Conservation (phyloP, 2,888 invertebrate genomes). For the Ecliptopera silaceata region DNA sequence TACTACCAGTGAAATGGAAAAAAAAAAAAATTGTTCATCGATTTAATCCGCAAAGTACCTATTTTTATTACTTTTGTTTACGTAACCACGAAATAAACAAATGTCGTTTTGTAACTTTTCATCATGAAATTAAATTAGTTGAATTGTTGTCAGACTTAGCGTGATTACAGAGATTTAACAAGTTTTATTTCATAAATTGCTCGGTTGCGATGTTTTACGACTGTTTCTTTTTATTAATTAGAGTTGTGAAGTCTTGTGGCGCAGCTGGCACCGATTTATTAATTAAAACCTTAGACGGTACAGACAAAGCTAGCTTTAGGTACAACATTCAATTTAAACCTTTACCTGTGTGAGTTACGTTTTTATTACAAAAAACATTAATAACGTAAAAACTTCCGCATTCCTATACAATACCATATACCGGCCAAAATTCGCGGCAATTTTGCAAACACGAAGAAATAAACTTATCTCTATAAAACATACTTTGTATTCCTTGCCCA, state of each 20-base stretch:
- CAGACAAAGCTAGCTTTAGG: too few relatives aligned
- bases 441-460: slow-evolving; percentile 26
- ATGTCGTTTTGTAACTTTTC: slow-evolving; percentile 18
- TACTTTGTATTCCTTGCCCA: slow-evolving; percentile 10
- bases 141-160: slow-evolving; percentile 26
- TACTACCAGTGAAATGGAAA: too few relatives aligned
- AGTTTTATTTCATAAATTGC: slow-evolving; percentile 34
- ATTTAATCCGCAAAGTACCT: too few relatives aligned
- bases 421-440: slow-evolving; percentile 20
- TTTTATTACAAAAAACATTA: not conserved
- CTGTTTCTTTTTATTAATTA: slow-evolving; percentile 35
- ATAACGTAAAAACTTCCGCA: slow-evolving; percentile 21
- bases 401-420: slow-evolving; percentile 30
- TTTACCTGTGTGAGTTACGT: not conserved
- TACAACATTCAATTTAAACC: too few relatives aligned
- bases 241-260: slow-evolving; percentile 21
- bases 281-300: not conserved
- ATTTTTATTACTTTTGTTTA: not conserved
- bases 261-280: slow-evolving; percentile 17
- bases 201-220: slow-evolving; percentile 35
- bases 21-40: too few relatives aligned
- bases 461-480: too few relatives aligned
- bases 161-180: slow-evolving; percentile 33
- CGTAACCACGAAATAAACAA: slow-evolving; percentile 19
- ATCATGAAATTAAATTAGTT: slow-evolving; percentile 31